phyloP scores from a whole-genome alignment of 1,140 invertebrate species.

The Brachionus rubens region DNA sequence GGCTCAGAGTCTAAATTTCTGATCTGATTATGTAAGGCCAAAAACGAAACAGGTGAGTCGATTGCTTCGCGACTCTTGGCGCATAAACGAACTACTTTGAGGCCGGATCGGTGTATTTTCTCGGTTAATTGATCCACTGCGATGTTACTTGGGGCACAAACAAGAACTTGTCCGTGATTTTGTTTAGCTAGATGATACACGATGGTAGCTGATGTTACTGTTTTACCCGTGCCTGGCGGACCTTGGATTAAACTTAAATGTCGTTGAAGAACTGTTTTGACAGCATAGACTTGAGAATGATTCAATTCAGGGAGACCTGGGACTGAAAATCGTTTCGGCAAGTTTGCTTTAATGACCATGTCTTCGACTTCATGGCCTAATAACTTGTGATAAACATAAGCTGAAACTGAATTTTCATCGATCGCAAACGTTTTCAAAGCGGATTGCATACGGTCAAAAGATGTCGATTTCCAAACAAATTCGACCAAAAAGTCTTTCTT shows the following conservation, averaged over 20 bases:
- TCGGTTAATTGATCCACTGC: slow-evolving; percentile 98
- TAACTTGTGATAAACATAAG: slow-evolving; percentile 93
- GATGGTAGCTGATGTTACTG: slow-evolving; percentile 97
- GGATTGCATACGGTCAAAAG: slow-evolving; percentile 95
- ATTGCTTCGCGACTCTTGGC: slow-evolving; percentile 97
- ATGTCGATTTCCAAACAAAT: slow-evolving; percentile 99
- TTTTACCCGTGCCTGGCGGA: slow-evolving; percentile 90
- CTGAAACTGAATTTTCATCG: slow-evolving; percentile 90
- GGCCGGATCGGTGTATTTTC: slow-evolving; percentile 93
- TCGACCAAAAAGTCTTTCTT: slow-evolving; percentile 94
- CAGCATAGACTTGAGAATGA: slow-evolving; percentile 94
- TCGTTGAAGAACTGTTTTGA: slow-evolving; percentile 94
- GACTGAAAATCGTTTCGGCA: slow-evolving; percentile 93
- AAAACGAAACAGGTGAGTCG: slow-evolving; percentile 92
- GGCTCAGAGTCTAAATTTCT: slow-evolving; percentile 76
- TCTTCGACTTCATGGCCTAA: slow-evolving; percentile 96
- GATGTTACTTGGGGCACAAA: slow-evolving; percentile 97
- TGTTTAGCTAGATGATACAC: slow-evolving; percentile 96
- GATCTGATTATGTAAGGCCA: slow-evolving; percentile 95
- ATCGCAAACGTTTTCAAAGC: slow-evolving; percentile 91
- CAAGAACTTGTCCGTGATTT: slow-evolving; percentile 82
- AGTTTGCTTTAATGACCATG: slow-evolving; percentile 72
- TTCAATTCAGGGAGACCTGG: slow-evolving; percentile 96
- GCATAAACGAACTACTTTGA: slow-evolving; percentile 93
- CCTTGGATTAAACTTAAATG: slow-evolving; percentile 91